A percentile compares a stretch with the other conserved stretches of the same genome.
Evolutionary conservation across 1,140 invertebrate species (phyloP).

Genomic region (Pogonomyrmex barbatus): DNA sequence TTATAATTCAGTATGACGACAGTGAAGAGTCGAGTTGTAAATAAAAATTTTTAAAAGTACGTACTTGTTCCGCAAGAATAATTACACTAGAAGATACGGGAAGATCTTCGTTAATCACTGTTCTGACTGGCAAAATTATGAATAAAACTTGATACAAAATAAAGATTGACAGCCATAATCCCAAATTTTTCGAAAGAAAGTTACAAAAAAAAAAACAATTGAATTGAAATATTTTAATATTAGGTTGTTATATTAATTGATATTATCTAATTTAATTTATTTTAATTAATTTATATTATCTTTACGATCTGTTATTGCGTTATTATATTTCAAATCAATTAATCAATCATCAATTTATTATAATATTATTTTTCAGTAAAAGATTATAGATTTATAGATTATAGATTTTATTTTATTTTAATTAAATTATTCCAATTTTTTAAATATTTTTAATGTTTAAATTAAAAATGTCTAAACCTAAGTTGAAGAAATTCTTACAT

Average conservation of each 20-base stretch:
- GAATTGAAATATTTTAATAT: neutral
- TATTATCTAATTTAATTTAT: neutral
- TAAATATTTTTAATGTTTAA: neutral
- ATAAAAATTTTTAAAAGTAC: neutral
- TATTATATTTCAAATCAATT: neutral
- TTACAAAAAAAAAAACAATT: conserved; percentile 61
- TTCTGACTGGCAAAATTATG: conserved; percentile 86
- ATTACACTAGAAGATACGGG: conserved; percentile 88
- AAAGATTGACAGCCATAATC: conserved; percentile 83
- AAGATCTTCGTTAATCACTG: conserved; percentile 86
- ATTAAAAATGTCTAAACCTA: neutral
- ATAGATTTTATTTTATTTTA: too few relatives aligned
- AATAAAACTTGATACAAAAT: conserved; percentile 84
- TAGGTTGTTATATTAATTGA: neutral
- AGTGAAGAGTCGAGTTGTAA: neutral
- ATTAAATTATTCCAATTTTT: too few relatives aligned
- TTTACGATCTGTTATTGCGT: neutral
- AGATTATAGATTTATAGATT: too few relatives aligned
- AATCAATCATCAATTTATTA: neutral
- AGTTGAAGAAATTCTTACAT: conserved; percentile 76
- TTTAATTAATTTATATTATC: neutral
- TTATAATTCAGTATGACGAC: neutral
- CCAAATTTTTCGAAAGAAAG: conserved; percentile 79
- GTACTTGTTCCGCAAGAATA: conserved; percentile 88
- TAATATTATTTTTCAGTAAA: too few relatives aligned